Conservation (phyloP, 1,140 invertebrate species). For the Coboldia fuscipes region DNA sequence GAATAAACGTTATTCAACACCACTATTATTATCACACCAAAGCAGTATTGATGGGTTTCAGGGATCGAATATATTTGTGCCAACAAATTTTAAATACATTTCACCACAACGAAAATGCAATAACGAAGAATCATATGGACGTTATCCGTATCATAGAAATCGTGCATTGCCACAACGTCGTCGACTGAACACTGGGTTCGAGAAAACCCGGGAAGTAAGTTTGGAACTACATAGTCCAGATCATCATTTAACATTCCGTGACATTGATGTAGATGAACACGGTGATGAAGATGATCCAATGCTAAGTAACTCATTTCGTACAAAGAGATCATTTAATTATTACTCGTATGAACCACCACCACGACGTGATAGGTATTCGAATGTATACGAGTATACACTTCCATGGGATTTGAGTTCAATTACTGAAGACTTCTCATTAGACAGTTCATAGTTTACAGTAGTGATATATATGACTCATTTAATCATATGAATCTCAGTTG, state of each 20-base stretch:
- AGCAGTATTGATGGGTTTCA: too few species aligned
- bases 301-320: conserved; percentile 22
- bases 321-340: conserved; percentile 23
- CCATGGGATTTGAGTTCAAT: conserved; percentile 22
- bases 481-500: too few species aligned
- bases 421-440: too few species aligned
- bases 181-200: conserved; percentile 7
- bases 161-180: conserved; percentile 14
- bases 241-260: conserved; percentile 19
- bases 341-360: conserved; percentile 20
- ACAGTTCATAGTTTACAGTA: too few species aligned
- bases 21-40: too few species aligned
- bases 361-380: conserved; percentile 18
- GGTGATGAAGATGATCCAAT: conserved; percentile 22
- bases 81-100: conserved; percentile 17
- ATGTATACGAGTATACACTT: conserved; percentile 21
- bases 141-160: conserved; percentile 16
- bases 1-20: too few species aligned
- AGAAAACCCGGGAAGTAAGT: conserved; percentile 15
- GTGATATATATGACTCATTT: too few species aligned
- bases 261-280: conserved; percentile 20
- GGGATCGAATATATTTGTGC: conserved; percentile 13
- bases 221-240: conserved; percentile 19
- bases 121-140: conserved; percentile 9
- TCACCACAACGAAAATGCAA: conserved; percentile 17